phyloP scores from a whole-genome alignment of 2,888 invertebrate genomes.

The Drosophila pseudotalamancana region DNA sequence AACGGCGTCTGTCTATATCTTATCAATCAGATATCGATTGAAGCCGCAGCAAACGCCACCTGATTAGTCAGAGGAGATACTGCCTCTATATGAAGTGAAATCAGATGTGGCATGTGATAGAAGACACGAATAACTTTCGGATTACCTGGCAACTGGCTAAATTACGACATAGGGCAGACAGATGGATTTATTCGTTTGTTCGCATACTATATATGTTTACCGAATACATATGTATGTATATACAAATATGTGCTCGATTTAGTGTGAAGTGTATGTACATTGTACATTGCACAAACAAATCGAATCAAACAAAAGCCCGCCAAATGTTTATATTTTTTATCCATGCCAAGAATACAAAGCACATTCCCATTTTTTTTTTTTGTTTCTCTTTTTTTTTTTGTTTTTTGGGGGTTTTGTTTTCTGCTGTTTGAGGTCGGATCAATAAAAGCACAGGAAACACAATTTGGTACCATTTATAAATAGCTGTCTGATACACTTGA shows the following conservation, averaged over 20 bases:
- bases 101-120: constrained; percentile 47
- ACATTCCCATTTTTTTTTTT: constrained; percentile 40
- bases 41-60: constrained; percentile 29
- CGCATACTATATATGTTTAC: not conserved
- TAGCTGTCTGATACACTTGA: constrained; percentile 30
- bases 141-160: constrained; percentile 37
- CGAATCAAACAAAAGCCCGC: constrained; percentile 53
- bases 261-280: not conserved
- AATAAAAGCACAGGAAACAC: constrained; percentile 68
- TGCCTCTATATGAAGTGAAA: constrained; percentile 7
- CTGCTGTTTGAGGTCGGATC: constrained; percentile 49
- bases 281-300: constrained; percentile 57
- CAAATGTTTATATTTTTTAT: constrained; percentile 62
- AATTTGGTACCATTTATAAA: constrained; percentile 50
- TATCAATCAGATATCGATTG: constrained; percentile 51
- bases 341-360: constrained; percentile 57
- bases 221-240: constrained; percentile 1
- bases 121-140: constrained; percentile 34
- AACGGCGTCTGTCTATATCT: constrained; percentile 51
- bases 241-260: constrained; percentile 19
- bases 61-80: constrained; percentile 63
- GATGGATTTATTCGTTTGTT: constrained; percentile 54
- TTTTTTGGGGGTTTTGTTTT: constrained; percentile 1
- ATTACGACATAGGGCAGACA: constrained; percentile 48
- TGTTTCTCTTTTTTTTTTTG: not conserved